Evolutionary conservation across 2,888 invertebrate species (phyloP).

Genomic region (Podabrus alpinus): DNA sequence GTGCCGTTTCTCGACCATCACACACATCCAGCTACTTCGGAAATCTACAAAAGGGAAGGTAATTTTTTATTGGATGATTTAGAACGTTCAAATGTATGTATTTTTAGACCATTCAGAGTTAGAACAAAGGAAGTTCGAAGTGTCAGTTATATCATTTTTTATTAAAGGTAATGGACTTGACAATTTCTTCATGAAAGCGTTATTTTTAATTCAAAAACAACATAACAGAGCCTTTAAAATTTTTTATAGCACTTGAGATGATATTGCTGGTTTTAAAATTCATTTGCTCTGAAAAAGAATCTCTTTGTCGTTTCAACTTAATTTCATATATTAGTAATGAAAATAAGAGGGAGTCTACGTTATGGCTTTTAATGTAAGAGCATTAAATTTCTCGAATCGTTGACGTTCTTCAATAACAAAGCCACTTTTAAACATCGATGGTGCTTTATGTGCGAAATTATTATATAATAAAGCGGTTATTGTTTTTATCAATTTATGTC

Average conservation of each 20-base stretch:
- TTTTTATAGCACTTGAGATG: not conserved
- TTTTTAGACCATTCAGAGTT: too few relatives aligned
- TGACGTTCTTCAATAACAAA: not conserved
- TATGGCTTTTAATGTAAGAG: not conserved
- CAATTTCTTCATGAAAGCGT: not conserved
- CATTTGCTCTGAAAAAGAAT: not conserved
- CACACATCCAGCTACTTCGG: too few relatives aligned
- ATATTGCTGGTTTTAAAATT: not conserved
- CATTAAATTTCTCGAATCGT: not conserved
- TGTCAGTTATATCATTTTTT: not conserved
- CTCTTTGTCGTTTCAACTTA: not conserved
- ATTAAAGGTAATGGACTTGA: not conserved
- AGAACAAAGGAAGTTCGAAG: not conserved
- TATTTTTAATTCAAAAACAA: not conserved
- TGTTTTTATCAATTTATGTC: not conserved
- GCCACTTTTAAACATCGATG: not conserved
- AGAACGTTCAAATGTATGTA: not conserved
- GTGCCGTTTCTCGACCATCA: too few relatives aligned
- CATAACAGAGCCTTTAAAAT: not conserved
- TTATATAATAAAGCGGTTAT: not conserved
- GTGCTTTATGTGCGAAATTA: not conserved
- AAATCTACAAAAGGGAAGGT: not conserved
- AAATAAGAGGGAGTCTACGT: not conserved
- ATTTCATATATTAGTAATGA: not conserved
- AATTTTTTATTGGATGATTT: not conserved